These are phyloP conservation scores for Liodrosophila aerea DNA, from an alignment of 2,888 invertebrate genomes.

Conservation along the genomic window DNA sequence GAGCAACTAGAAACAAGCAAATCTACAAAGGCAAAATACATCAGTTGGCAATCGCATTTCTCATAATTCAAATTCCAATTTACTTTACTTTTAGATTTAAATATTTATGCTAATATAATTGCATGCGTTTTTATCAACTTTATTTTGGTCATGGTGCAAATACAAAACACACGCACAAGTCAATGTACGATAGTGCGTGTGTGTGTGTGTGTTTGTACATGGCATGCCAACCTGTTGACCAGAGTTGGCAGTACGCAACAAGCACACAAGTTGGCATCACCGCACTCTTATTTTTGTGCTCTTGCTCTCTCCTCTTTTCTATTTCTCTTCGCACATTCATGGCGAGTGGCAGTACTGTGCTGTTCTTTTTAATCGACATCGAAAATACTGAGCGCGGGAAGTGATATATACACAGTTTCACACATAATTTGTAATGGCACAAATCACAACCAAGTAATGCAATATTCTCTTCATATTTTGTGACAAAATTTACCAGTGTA, in stretches of 20 bases:
- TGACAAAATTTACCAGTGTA: neutral
- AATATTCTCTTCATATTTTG: slow-evolving; percentile 10
- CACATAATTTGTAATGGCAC: slow-evolving; percentile 31
- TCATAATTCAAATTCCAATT: too few relatives aligned
- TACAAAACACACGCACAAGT: too few relatives aligned
- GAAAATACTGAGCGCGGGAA: slow-evolving; percentile 67
- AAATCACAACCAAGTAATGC: slow-evolving; percentile 36
- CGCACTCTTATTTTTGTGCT: slow-evolving; percentile 20
- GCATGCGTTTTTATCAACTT: too few relatives aligned
- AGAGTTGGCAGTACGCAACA: slow-evolving; percentile 50
- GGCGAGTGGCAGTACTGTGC: slow-evolving; percentile 50
- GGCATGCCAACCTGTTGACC: slow-evolving; percentile 43
- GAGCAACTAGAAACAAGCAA: too few relatives aligned
- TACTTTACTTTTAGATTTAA: too few relatives aligned
- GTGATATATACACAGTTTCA: slow-evolving; percentile 40
- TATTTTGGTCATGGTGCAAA: too few relatives aligned
- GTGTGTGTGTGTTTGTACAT: neutral
- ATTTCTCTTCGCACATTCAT: slow-evolving; percentile 40
- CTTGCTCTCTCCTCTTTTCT: slow-evolving; percentile 42
- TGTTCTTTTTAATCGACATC: slow-evolving; percentile 47
- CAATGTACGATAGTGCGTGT: too few relatives aligned
- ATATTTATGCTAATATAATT: too few relatives aligned
- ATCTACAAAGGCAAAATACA: too few relatives aligned
- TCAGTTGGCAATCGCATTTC: too few relatives aligned
- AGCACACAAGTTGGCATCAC: slow-evolving; percentile 52